Evolutionary conservation across 2,888 invertebrate species (phyloP).

Genomic region (Drosophila tripunctata): DNA sequence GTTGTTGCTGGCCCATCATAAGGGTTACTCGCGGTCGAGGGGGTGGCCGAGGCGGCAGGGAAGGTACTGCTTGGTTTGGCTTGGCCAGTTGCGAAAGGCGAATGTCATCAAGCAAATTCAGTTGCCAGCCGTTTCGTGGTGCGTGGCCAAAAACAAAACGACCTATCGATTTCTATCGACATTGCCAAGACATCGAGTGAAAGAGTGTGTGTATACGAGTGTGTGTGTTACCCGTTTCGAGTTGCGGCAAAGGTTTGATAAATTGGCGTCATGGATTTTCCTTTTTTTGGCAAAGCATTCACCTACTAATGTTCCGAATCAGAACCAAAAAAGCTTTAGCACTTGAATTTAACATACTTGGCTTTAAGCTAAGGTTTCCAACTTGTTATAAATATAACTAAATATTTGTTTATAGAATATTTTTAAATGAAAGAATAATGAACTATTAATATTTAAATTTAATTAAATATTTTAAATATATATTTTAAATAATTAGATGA

Average conservation of each 20-base stretch:
- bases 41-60: conserved; percentile 1
- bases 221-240: conserved; percentile 26
- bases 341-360: conserved; percentile 17
- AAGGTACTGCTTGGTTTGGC: too few relatives aligned
- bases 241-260: conserved; percentile 51
- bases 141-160: conserved; percentile 63
- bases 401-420: not conserved
- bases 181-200: conserved; percentile 22
- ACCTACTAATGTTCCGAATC: conserved; percentile 14
- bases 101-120: conserved; percentile 62
- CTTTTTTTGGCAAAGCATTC: conserved; percentile 21
- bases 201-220: not conserved
- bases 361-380: too few relatives aligned
- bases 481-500: too few relatives aligned
- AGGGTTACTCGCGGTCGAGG: conserved; percentile 62
- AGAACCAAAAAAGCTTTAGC: not conserved
- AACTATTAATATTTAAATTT: not conserved
- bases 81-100: conserved; percentile 41
- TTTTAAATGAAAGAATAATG: not conserved
- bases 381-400: too few relatives aligned
- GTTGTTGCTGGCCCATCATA: conserved; percentile 54
- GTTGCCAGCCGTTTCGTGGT: conserved; percentile 43
- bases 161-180: conserved; percentile 69
- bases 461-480: too few relatives aligned
- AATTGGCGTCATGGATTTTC: conserved; percentile 55